Conservation (phyloP, 2,888 invertebrate species). For the Minunthozetes semirufus region DNA sequence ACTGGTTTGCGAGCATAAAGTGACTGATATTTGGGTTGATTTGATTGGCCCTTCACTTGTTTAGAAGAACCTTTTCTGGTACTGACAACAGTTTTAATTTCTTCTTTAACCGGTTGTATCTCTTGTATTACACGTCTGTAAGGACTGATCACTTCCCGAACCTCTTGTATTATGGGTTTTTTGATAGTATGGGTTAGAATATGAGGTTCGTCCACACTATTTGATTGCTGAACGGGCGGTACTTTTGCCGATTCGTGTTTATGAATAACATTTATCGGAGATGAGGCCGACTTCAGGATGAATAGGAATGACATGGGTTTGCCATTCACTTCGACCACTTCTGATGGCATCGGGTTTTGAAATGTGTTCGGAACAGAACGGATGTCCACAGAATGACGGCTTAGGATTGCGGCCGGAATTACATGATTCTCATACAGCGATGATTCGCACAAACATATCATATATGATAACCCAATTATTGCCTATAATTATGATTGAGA, state of each 20-base stretch:
- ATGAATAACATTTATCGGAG: constrained; percentile 25
- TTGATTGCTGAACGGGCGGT: constrained; percentile 3
- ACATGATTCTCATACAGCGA: neutral
- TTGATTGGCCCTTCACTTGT: too few relatives aligned
- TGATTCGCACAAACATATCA: too few relatives aligned
- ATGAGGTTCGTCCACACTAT: constrained; percentile 21
- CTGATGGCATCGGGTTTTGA: neutral
- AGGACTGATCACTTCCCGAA: neutral
- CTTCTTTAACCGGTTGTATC: constrained; percentile 24
- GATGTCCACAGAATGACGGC: neutral
- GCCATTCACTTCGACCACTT: constrained; percentile 23
- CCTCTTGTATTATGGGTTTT: constrained; percentile 13
- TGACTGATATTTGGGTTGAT: too few relatives aligned
- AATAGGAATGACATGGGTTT: neutral
- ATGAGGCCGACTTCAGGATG: constrained; percentile 30
- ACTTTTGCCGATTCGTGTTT: constrained; percentile 21
- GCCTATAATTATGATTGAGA: too few relatives aligned
- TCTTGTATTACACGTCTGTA: constrained; percentile 16
- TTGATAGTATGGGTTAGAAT: constrained; percentile 4
- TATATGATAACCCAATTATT: too few relatives aligned
- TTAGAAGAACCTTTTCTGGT: too few relatives aligned
- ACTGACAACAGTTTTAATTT: neutral
- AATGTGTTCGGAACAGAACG: neutral
- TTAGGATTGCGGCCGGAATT: constrained; percentile 22
- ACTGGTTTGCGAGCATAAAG: too few relatives aligned